These are phyloP conservation scores for Euschistus heros DNA, from an alignment of 1,140 invertebrate genomes.

Conservation along the genomic window DNA sequence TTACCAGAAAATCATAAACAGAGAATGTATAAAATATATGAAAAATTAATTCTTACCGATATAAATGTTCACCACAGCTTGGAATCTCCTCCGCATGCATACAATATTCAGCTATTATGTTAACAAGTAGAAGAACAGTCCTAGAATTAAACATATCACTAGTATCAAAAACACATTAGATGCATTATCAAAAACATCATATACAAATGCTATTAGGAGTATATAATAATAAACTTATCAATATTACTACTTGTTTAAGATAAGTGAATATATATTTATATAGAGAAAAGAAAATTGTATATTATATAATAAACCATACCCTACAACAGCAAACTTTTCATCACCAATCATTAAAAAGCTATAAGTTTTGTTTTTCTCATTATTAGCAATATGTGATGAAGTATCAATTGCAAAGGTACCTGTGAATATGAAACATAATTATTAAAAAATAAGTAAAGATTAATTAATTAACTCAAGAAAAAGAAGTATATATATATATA, in stretches of 20 bases:
- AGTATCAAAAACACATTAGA: background rate
- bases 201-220: no score
- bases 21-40: background rate
- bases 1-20: background rate
- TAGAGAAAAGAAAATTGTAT: no score
- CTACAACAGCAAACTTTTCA: conserved; percentile 77
- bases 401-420: conserved; percentile 30
- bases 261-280: no score
- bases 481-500: no score
- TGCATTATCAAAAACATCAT: no score
- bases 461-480: no score
- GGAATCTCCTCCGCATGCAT: conserved; percentile 45
- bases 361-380: conserved; percentile 36
- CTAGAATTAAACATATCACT: conserved; percentile 34
- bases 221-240: no score
- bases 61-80: conserved; percentile 27
- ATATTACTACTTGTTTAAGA: no score
- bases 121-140: conserved; percentile 47
- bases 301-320: conserved; percentile 43
- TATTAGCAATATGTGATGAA: conserved; percentile 22
- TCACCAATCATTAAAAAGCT: conserved; percentile 55
- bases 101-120: conserved; percentile 53
- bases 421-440: conserved; percentile 12
- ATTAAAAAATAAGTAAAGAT: no score
- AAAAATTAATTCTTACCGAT: conserved; percentile 1